Evolutionary conservation across 2,113 vertebrate genomes (phyloP).

Genomic region (Myodes glareolus): DNA sequence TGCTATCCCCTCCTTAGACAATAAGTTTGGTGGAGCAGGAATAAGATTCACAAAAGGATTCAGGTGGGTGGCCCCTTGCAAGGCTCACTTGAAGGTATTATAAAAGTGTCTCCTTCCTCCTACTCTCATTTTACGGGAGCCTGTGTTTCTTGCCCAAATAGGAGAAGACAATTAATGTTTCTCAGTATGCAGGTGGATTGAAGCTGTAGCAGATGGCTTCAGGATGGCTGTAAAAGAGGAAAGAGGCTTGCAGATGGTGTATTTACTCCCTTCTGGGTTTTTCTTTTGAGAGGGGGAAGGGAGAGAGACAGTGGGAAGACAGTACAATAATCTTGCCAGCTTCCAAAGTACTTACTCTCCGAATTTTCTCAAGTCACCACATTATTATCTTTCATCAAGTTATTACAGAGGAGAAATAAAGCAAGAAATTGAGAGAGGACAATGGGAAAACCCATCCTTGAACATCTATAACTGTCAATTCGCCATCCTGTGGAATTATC

Average conservation of each 20-base stretch:
- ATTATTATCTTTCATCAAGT: conserved; percentile 82
- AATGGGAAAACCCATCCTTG: conserved; percentile 78
- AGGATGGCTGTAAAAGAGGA: conserved; percentile 81
- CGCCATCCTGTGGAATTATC: conserved; percentile 40
- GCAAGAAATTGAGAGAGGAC: conserved; percentile 76
- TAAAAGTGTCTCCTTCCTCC: conserved; percentile 49
- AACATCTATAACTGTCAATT: conserved; percentile 43
- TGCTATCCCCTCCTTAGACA: neutral
- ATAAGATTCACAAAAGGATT: neutral
- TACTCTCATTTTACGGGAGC: neutral
- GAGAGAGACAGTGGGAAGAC: conserved; percentile 74
- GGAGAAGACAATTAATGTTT: conserved; percentile 80
- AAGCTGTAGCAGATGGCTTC: conserved; percentile 85
- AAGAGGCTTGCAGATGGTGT: conserved; percentile 84
- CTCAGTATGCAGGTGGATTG: conserved; percentile 84
- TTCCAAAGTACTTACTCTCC: conserved; percentile 79
- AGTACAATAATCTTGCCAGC: conserved; percentile 77
- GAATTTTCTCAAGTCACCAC: conserved; percentile 71
- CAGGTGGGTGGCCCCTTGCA: neutral
- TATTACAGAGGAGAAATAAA: conserved; percentile 71
- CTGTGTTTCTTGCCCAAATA: conserved; percentile 75
- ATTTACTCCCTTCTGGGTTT: conserved; percentile 78
- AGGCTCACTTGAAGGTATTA: conserved; percentile 11
- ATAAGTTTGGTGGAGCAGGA: neutral
- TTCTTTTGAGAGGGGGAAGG: conserved; percentile 65